Percentiles rank a stretch among this genome's conserved stretches.
These are phyloP conservation scores for Dryocosmus kuriphilus DNA, from an alignment of 2,888 invertebrate genomes.

Conservation along the genomic window DNA sequence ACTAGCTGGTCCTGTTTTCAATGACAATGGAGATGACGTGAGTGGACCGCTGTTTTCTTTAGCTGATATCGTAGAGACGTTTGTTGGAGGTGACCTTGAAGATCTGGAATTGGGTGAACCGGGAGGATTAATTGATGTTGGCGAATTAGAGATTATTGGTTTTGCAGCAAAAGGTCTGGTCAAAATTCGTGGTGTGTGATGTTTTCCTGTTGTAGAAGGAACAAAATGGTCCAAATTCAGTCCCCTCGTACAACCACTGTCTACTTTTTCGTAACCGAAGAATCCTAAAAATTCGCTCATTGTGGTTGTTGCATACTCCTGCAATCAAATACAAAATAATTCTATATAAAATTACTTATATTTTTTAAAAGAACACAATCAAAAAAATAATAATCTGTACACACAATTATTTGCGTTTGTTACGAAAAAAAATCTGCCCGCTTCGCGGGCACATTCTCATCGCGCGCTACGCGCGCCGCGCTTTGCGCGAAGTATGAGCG, in stretches of 20 bases:
- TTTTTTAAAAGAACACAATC: neutral
- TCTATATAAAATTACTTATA: neutral
- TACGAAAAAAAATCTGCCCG: too few species aligned
- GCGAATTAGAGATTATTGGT: slow-evolving; percentile 55
- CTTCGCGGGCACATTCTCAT: too few species aligned
- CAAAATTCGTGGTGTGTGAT: slow-evolving; percentile 55
- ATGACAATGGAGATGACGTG: slow-evolving; percentile 60
- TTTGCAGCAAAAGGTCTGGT: slow-evolving; percentile 52
- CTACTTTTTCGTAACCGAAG: slow-evolving; percentile 91
- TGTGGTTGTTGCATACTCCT: slow-evolving; percentile 95
- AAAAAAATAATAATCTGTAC: neutral
- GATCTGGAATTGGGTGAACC: slow-evolving; percentile 60
- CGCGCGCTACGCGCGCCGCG: too few species aligned
- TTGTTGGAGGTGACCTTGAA: slow-evolving; percentile 60
- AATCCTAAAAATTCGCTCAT: slow-evolving; percentile 95
- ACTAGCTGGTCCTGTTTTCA: slow-evolving; percentile 64
- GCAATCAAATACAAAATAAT: slow-evolving; percentile 69
- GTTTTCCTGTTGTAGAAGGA: slow-evolving; percentile 62
- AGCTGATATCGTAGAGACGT: slow-evolving; percentile 53
- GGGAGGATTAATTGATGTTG: slow-evolving; percentile 57
- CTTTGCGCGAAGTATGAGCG: too few species aligned
- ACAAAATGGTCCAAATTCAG: slow-evolving; percentile 76
- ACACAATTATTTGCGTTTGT: neutral
- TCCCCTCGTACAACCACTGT: slow-evolving; percentile 82
- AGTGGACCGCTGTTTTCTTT: slow-evolving; percentile 57